Base-by-base conservation (phyloP, 92 coral and sea anemone species). In the Siderastrea radians region DNA sequence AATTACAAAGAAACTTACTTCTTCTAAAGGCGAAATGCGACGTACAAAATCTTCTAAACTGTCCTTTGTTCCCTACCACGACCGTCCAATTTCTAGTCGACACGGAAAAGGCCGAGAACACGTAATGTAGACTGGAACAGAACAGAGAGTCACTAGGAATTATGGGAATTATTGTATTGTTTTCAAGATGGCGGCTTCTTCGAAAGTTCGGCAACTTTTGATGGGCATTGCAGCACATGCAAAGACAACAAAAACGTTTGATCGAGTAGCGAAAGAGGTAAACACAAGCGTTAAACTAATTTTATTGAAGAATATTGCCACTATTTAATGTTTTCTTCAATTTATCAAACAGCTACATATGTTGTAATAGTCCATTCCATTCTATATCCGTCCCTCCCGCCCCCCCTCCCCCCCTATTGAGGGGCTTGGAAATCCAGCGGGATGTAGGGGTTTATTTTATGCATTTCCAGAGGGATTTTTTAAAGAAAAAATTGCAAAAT, bases 241-340 rank as follows among this genome's bases (percentile, higher is more conserved):
- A 48, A 16, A 60, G 3, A 72, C 83, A 72, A 68, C 80, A 49
- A 85, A 72, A 54, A 63, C 78, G 17, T 95, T 95, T 87, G 98
- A 95, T 81, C 64, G 86, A 9, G 87, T 92, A 1, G 88, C 69
- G 64, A 80, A 90, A 49, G 88, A 88, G 94, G 96, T 94, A 84
- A 38, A 44, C 7, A 5, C 5, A n/a, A 52, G 43, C 5, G 4
- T 3, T 45, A 9, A 44, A 71, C 7, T 6, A 11, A 7, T 12
- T 12, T 71, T 2, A 3, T 71, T 8, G 16, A 16, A 1, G 26
- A 5, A 0, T n/a, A 64, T 26, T 64, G 38, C 38, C 38, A 26
- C 38, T 26, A 26, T 26, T 26, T 26, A 26, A 26, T 0, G 38
- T 26, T 26, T 26, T 26, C 38, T 26, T 26, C 38, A 26, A 0